Percentiles rank a stretch among this genome's conserved stretches.
phyloP scores from a whole-genome alignment of 2,113 vertebrate genomes.

The Ranitomeya imitator region DNA sequence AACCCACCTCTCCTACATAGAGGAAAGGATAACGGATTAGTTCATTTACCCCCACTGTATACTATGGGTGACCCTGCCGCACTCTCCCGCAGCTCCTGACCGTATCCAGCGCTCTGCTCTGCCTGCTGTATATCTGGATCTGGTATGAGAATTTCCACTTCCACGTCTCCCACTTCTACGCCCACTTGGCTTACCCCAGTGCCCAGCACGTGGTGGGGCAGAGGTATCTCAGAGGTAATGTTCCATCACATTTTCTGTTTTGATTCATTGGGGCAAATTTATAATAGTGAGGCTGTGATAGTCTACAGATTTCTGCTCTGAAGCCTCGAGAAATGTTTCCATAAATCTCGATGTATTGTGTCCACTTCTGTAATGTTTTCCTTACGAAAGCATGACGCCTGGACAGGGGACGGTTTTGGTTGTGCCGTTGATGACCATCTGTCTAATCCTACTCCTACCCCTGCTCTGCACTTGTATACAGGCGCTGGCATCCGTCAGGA shows the following conservation, averaged over 20 bases:
- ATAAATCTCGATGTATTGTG: neutral
- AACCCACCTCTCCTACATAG: too few species aligned
- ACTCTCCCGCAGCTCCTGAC: slow-evolving; percentile 63
- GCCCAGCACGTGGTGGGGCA: slow-evolving; percentile 70
- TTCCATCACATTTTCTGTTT: neutral
- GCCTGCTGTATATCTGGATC: slow-evolving; percentile 66
- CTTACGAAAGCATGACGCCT: too few species aligned
- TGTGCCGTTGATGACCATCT: neutral
- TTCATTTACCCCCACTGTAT: neutral
- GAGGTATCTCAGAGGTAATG: slow-evolving; percentile 71
- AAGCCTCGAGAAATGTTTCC: neutral
- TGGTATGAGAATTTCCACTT: slow-evolving; percentile 68
- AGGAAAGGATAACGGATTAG: too few species aligned
- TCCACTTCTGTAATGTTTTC: neutral
- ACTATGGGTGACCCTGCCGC: neutral
- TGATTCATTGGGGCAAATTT: neutral
- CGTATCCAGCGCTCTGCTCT: slow-evolving; percentile 52
- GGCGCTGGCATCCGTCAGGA: slow-evolving; percentile 68
- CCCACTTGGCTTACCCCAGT: slow-evolving; percentile 61
- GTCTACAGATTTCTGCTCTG: neutral
- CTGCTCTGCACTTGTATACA: slow-evolving; percentile 11
- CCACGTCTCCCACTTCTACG: slow-evolving; percentile 64
- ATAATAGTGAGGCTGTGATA: too few species aligned
- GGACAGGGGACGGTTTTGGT: fast-evolving
- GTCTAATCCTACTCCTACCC: too few species aligned